A percentile compares a stretch with the other conserved stretches of the same genome.
These are phyloP conservation scores for Coelopa pilipes DNA, from an alignment of 2,888 invertebrate species.

Conservation along the genomic window DNA sequence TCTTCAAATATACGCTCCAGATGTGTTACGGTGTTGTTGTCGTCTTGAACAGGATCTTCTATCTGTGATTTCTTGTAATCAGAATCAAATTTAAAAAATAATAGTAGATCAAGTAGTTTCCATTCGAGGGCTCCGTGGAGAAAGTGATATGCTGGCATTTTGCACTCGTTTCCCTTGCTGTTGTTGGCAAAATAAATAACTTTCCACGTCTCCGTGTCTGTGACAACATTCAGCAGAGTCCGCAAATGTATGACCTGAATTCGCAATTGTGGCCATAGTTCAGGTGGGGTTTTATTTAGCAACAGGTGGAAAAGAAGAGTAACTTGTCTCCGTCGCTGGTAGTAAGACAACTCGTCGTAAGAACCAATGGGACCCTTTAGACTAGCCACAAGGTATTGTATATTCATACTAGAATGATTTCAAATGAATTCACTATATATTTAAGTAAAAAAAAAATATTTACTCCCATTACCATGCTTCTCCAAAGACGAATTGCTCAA, in stretches of 20 bases:
- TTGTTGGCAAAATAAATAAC: conserved; percentile 58
- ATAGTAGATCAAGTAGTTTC: conserved; percentile 61
- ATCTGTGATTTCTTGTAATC: neutral
- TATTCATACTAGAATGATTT: conserved; percentile 52
- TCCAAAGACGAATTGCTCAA: conserved; percentile 51
- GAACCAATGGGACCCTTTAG: conserved; percentile 47
- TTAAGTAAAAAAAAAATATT: neutral
- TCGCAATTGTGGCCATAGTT: conserved; percentile 44
- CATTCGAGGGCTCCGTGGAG: conserved; percentile 65
- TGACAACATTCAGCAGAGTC: conserved; percentile 52
- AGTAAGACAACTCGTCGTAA: conserved; percentile 44
- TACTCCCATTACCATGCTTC: conserved; percentile 55
- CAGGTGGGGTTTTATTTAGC: conserved; percentile 44
- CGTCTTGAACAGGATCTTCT: conserved; percentile 8
- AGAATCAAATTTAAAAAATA: conserved; percentile 49
- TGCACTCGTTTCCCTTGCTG: conserved; percentile 60
- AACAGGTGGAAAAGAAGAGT: conserved; percentile 57
- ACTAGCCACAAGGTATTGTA: conserved; percentile 57
- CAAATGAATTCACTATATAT: too few species aligned
- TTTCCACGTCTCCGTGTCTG: conserved; percentile 54
- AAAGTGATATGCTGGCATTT: conserved; percentile 62
- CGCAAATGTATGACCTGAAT: conserved; percentile 50
- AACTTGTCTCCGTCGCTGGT: conserved; percentile 53
- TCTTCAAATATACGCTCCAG: conserved; percentile 54
- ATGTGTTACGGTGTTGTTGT: conserved; percentile 44